A percentile compares a stretch with the other conserved stretches of the same genome.
Evolutionary conservation across 2,888 invertebrate genomes (phyloP).

Genomic region (Noctua janthina): DNA sequence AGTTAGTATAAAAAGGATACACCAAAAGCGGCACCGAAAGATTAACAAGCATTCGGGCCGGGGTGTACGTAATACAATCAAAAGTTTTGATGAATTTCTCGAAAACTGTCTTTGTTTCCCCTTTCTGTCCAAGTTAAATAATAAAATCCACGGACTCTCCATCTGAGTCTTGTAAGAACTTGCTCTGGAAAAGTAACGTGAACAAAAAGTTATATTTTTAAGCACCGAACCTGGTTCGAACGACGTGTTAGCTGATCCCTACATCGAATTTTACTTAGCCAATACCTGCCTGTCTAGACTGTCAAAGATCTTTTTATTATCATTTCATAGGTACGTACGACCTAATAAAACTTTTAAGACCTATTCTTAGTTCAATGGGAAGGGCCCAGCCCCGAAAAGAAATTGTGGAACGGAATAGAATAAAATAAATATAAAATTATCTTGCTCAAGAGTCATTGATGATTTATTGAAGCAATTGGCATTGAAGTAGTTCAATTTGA

Average conservation of each 20-base stretch:
- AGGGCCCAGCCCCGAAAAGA: neutral
- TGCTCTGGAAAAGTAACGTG: constrained; percentile 68
- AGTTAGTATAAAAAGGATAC: constrained; percentile 72
- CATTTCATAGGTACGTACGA: constrained; percentile 10
- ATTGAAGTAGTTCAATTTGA: constrained; percentile 22
- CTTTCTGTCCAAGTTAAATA: constrained; percentile 85
- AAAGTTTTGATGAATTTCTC: constrained; percentile 89
- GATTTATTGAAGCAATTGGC: constrained; percentile 3
- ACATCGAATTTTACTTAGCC: constrained; percentile 59
- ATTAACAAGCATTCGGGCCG: constrained; percentile 82
- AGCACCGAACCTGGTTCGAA: constrained; percentile 52
- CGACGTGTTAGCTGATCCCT: constrained; percentile 43
- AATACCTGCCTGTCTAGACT: constrained; percentile 58
- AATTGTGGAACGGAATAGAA: neutral
- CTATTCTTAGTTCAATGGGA: constrained; percentile 8
- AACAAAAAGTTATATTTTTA: constrained; percentile 60
- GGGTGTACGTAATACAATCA: constrained; percentile 87
- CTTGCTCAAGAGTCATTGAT: constrained; percentile 1
- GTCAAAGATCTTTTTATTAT: constrained; percentile 47
- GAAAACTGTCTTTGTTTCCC: constrained; percentile 87
- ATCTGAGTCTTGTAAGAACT: constrained; percentile 75
- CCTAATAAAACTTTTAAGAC: constrained; percentile 27
- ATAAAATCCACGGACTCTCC: constrained; percentile 82
- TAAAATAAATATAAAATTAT: constrained; percentile 10
- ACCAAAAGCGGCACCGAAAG: constrained; percentile 76